Conservation (phyloP, 2,888 invertebrate species). For the Mellilla xanthometata region DNA sequence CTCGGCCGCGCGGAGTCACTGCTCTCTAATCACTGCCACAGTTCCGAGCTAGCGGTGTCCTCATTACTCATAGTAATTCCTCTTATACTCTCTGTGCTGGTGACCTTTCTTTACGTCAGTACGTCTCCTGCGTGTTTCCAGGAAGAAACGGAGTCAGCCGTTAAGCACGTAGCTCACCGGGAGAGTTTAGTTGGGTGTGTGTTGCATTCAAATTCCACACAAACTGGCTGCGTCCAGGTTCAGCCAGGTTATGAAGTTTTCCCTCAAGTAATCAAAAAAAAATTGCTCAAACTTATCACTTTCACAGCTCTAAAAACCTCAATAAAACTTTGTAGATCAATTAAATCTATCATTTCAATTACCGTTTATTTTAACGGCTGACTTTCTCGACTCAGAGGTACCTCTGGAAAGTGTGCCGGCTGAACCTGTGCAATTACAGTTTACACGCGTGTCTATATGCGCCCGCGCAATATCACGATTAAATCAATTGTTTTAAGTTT, state of each 20-base stretch:
- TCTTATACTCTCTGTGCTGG: background rate
- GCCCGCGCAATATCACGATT: no score
- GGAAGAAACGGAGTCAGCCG: no score
- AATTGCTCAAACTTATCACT: constrained; percentile 6
- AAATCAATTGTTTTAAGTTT: no score
- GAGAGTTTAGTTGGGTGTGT: no score
- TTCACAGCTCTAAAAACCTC: constrained; percentile 13
- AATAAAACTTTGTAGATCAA: constrained; percentile 10
- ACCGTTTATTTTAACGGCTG: constrained; percentile 7
- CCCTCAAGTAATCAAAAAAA: no score
- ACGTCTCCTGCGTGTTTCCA: no score
- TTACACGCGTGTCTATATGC: constrained; percentile 28
- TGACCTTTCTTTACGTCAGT: no score
- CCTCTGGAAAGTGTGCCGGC: constrained; percentile 30
- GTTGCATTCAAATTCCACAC: no score
- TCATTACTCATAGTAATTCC: background rate
- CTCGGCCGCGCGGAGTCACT: constrained; percentile 11
- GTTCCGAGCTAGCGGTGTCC: background rate
- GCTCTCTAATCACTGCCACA: constrained; percentile 23
- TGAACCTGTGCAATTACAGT: constrained; percentile 28
- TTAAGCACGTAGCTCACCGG: no score
- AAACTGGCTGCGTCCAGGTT: no score
- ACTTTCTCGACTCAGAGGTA: constrained; percentile 20
- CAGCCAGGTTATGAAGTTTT: no score
- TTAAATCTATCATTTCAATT: constrained; percentile 18